Conservation (phyloP, 2,888 invertebrate genomes). For the Scelioninae gen. 1 region DNA sequence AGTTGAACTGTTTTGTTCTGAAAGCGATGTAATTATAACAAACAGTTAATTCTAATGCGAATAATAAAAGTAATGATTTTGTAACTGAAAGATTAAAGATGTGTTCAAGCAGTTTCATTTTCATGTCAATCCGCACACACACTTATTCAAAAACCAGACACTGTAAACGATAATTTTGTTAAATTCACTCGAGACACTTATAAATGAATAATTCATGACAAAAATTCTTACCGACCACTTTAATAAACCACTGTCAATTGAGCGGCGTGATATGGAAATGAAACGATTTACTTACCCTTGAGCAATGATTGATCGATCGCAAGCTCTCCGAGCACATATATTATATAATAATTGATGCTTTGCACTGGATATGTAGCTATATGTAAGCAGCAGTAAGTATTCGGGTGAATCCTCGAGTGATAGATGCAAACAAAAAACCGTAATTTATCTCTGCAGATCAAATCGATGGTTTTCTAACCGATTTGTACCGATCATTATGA, state of each 20-base stretch:
- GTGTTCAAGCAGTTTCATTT: conserved; percentile 10
- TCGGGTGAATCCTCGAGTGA: conserved; percentile 67
- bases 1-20: conserved; percentile 47
- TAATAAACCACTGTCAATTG: conserved; percentile 11
- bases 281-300: conserved; percentile 51
- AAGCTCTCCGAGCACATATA: conserved; percentile 54
- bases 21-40: conserved; percentile 19
- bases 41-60: conserved; percentile 23
- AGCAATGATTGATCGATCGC: conserved; percentile 58
- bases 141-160: background rate
- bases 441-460: conserved; percentile 18
- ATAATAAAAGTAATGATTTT: conserved; percentile 3
- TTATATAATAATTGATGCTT: conserved; percentile 65
- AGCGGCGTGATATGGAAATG: conserved; percentile 43
- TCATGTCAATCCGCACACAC: background rate
- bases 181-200: background rate
- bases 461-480: conserved; percentile 5
- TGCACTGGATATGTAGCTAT: conserved; percentile 59
- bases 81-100: conserved; percentile 10
- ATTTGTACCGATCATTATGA: conserved; percentile 17
- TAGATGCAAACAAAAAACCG: conserved; percentile 23
- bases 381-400: conserved; percentile 69
- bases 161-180: conserved; percentile 3
- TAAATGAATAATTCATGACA: conserved; percentile 12
- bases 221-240: conserved; percentile 9